Evolutionary conservation across 2,797 vertebrate genomes (phyloP), one percentile per base, ranked within the genome.

Genomic region (Anomalospiza imberbis): DNA sequence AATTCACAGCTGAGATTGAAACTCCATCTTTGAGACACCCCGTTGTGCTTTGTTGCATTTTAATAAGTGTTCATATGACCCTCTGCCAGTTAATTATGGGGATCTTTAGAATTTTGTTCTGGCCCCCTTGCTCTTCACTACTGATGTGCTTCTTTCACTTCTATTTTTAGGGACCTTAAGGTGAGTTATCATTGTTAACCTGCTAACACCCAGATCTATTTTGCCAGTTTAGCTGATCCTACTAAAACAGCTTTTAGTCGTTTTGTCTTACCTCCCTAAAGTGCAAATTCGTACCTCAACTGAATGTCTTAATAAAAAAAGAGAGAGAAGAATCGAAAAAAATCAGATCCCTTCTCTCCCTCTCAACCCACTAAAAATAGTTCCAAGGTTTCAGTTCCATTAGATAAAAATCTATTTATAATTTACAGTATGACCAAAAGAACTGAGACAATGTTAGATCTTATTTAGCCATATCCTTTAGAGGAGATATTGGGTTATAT

Each of bases 181-280:
- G 92, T 94, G 79, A 94, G 71, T 84, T 89, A 70, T 84, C 77
- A 67, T 85, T 96, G 76, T 95, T 97, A 96, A 95, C 93, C 94
- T 93, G 84, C 62, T 93, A 92, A 88, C 85, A 93, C 44, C 77
- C 65, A 90, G 80, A 96, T 95, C 88, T 94, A 85, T 85, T 95
- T 94, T 94, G 85, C 62, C 88, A 54, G 90, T 95, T 93, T 72
- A 93, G 89, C 68, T 88, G 91, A 92, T 91, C 77, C 54, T 85
- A 77, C 68, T 93, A 60, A 80, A 74, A 71, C 22, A 90, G 44
- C 25, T 89, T 95, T 88, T 62, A 75, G 74, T 85, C 58, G 85
- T 96, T 94, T 94, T 55, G 77, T 91, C 55, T 93, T 93, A 67
- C 20, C 20, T 88, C 38, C 73, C 68, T 84, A 78, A 95, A 91